These are phyloP conservation scores for Notoglanidium macrostoma DNA, from an alignment of 2,797 vertebrate species.

Conservation along the genomic window DNA sequence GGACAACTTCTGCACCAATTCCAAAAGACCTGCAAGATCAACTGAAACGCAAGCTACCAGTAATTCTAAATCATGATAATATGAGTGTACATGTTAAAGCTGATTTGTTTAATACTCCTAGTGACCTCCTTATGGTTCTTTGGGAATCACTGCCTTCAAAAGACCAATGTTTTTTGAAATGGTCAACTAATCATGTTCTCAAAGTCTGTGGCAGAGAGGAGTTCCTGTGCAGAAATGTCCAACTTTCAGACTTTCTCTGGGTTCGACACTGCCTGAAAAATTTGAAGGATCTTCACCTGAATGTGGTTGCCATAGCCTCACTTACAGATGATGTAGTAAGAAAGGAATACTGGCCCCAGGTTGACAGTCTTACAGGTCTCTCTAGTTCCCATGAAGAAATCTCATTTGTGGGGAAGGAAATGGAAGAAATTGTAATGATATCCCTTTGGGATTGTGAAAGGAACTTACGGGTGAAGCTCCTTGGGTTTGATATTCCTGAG, in stretches of 20 bases:
- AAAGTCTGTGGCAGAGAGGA: slow-evolving; percentile 79
- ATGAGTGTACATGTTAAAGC: slow-evolving; percentile 42
- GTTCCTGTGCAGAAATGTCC: slow-evolving; percentile 68
- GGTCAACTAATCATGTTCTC: slow-evolving; percentile 62
- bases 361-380: slow-evolving; percentile 75
- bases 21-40: slow-evolving; percentile 61
- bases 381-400: slow-evolving; percentile 75
- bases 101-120: slow-evolving; percentile 49
- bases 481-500: slow-evolving; percentile 77
- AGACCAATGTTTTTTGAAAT: slow-evolving; percentile 49
- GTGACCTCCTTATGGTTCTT: slow-evolving; percentile 48
- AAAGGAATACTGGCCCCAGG: slow-evolving; percentile 70
- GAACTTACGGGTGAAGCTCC: slow-evolving; percentile 75
- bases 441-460: slow-evolving; percentile 81
- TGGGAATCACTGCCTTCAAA: slow-evolving; percentile 44
- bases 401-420: slow-evolving; percentile 66
- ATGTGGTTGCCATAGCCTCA: slow-evolving; percentile 65
- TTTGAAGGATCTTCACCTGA: slow-evolving; percentile 70
- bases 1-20: slow-evolving; percentile 67
- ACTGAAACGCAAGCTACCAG: slow-evolving; percentile 57
- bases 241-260: slow-evolving; percentile 73
- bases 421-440: slow-evolving; percentile 77
- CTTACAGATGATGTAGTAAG: slow-evolving; percentile 64
- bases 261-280: slow-evolving; percentile 75
- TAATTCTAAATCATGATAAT: slow-evolving; percentile 65